phyloP scores from a whole-genome alignment of 1,140 invertebrate genomes.

The Agrypnia vestita region DNA sequence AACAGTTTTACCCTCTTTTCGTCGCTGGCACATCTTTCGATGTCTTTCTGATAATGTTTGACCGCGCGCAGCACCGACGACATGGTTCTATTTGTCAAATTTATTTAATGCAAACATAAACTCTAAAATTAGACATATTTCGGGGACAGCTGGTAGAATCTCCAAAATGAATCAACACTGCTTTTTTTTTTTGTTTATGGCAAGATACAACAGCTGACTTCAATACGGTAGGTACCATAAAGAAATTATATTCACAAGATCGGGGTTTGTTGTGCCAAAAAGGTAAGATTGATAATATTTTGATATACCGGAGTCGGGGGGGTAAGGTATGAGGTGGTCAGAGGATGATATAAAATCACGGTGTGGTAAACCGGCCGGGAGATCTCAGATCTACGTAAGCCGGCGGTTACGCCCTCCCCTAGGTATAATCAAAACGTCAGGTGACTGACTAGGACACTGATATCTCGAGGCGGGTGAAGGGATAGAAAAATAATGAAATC shows the following conservation, averaged over 20 bases:
- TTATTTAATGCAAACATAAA: constrained; percentile 42
- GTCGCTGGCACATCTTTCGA: constrained; percentile 49
- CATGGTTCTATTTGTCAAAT: constrained; percentile 48
- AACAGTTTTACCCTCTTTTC: constrained; percentile 48
- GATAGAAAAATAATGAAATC: too few species aligned
- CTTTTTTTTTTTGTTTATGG: constrained; percentile 31
- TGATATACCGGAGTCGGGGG: too few species aligned
- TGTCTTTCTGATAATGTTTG: constrained; percentile 57
- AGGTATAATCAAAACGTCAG: too few species aligned
- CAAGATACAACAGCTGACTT: constrained; percentile 14
- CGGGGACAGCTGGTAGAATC: constrained; percentile 47
- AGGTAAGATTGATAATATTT: too few species aligned
- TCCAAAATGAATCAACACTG: background rate
- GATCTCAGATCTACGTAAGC: too few species aligned
- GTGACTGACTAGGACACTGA: too few species aligned
- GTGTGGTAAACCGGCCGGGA: too few species aligned
- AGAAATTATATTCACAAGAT: background rate
- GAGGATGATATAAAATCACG: too few species aligned
- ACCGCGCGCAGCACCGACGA: constrained; percentile 48
- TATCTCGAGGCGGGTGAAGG: too few species aligned
- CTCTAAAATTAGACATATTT: constrained; percentile 54
- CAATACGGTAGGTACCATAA: background rate
- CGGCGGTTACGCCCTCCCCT: too few species aligned
- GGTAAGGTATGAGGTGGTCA: too few species aligned
- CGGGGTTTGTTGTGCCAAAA: background rate